Evolutionary conservation across 2,797 vertebrate species (phyloP).

Genomic region (Lithobates pipiens): DNA sequence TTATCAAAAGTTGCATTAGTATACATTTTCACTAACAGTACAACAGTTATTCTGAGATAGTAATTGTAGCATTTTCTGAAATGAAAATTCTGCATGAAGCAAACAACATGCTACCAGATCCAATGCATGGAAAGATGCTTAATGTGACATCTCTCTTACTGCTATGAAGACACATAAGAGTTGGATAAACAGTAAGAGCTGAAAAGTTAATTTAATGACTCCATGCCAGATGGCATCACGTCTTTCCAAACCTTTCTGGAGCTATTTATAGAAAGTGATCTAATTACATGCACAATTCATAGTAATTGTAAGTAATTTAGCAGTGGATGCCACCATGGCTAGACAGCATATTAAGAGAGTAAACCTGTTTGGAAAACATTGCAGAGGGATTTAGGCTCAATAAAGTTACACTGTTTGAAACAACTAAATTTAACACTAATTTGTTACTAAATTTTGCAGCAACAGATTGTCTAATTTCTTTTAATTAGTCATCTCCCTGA

Average conservation of each 20-base stretch:
- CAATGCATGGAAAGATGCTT: too few relatives aligned
- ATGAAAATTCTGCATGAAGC: too few relatives aligned
- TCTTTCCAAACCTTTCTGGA: conserved; percentile 10
- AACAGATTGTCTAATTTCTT: too few relatives aligned
- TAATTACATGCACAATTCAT: conserved; percentile 44
- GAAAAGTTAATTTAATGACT: conserved; percentile 5
- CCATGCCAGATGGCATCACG: conserved; percentile 25
- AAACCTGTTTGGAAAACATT: conserved; percentile 11
- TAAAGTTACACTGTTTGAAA: neutral
- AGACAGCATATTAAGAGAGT: conserved; percentile 38
- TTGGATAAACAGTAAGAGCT: conserved; percentile 5
- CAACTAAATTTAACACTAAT: neutral
- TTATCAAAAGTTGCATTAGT: too few relatives aligned
- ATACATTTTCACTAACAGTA: too few relatives aligned
- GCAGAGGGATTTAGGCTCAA: neutral
- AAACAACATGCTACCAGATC: too few relatives aligned
- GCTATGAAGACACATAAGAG: neutral
- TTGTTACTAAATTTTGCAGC: neutral
- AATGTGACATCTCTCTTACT: neutral
- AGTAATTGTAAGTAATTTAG: conserved; percentile 44
- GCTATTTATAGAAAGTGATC: conserved; percentile 46
- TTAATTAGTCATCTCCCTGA: too few relatives aligned
- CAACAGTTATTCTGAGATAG: too few relatives aligned
- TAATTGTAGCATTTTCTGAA: too few relatives aligned
- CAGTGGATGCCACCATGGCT: conserved; percentile 38